phyloP scores from a whole-genome alignment of 2,797 vertebrate species.

The Mormyrus hasselquistii region DNA sequence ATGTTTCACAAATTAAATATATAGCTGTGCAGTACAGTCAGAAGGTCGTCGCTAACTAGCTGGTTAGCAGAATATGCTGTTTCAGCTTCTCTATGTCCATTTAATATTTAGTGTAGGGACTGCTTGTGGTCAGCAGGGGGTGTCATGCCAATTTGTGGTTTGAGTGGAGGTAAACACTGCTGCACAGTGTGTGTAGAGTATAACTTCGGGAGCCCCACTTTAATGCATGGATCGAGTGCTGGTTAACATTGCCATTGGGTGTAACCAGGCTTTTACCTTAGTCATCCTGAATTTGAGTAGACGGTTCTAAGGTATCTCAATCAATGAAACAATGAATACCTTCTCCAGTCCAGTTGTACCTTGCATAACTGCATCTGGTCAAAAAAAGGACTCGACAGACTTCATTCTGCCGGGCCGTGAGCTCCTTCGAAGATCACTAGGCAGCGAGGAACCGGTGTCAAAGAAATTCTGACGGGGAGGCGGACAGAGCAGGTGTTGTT shows the following conservation, averaged over 20 bases:
- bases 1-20: background rate
- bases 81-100: background rate
- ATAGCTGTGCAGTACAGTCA: background rate
- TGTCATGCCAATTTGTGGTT: background rate
- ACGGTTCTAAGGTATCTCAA: background rate
- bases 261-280: background rate
- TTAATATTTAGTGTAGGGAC: background rate
- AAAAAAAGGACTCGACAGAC: background rate
- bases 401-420: background rate
- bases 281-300: background rate
- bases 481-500: slow-evolving; percentile 41
- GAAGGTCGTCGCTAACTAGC: background rate
- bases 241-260: background rate
- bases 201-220: background rate
- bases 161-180: background rate
- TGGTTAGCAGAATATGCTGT: background rate
- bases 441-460: slow-evolving; percentile 13
- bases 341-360: background rate
- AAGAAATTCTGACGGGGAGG: slow-evolving; percentile 17
- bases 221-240: background rate
- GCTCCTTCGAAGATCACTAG: background rate
- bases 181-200: background rate
- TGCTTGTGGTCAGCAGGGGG: background rate
- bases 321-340: background rate
- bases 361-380: background rate